Base-by-base conservation (phyloP, 2,888 invertebrate genomes). In the Lithodes maja region DNA sequence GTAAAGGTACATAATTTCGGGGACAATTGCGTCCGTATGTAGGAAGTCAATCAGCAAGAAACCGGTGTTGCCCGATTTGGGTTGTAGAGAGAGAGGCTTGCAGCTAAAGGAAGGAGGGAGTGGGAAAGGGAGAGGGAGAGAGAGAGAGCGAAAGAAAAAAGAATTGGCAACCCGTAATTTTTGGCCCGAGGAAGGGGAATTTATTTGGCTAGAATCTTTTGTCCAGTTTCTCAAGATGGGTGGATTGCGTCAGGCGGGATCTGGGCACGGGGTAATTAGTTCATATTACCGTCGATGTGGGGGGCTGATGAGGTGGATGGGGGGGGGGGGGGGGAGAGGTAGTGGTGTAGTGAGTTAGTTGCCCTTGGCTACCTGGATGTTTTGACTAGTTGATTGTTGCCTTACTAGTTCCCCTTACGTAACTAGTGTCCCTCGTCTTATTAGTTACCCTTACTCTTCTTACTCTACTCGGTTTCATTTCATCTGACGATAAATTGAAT, bases 171-270 rank as follows among this genome's bases (percentile, higher is more conserved):
- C 85, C 81, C 75, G 75, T 81, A 85, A 89, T 85, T 85, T 85
- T 85, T 74, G 75, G 75, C 79, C 12, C 2, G 50, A 78, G 15
- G 55, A 15, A 17, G 71, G n/a, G 15, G 49, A 2, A 82, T 50
- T n/a, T 88, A 88, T 88, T 69, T 84, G 87, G 83, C 87, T 83
- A 79, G 84, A 84, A 83, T 88, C 87, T 88, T 88, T 88, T 88
- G 87, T 88, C 84, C 87, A 53, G 69, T 88, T 84, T 80, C 80
- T 80, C 17, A 88, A 88, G 87, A 88, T 88, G 87, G 75, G 54
- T 77, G n/a, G 87, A 84, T 88, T 84, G 61, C 87, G 87, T 88
- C 87, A 71, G 71, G 52, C 71, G 71, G 80, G 87, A 84, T 84
- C 79, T 71, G 53, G 55, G 83, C 17, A 55, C 50, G 79, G 71